Evolutionary conservation across 1,140 invertebrate genomes (phyloP), one percentile per base, ranked within the genome.

Genomic region (Dryas iulia): DNA sequence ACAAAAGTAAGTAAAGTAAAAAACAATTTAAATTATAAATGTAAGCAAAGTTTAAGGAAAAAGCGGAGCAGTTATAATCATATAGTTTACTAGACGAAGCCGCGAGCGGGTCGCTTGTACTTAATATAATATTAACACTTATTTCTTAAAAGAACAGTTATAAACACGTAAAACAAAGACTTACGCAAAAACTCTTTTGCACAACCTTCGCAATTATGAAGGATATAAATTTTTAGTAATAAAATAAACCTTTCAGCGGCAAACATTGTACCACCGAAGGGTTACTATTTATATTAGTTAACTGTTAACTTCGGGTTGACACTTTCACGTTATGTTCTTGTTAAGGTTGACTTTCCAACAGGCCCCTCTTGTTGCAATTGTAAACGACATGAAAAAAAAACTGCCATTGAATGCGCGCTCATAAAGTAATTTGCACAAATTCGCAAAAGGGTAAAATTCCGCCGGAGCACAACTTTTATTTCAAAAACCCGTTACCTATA

Each of bases 371-470:
- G 65, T 56, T 81, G 75, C 79, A 79, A 77, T 85, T 84, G 78
- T 86, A 83, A 86, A 84, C 72, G 63, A 74, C 71, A 69, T 72
- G 57, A 60, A 71, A n/a, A 90, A 87, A 83, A 72, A 78, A 79
- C 69, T 83, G 72, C 39, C 72, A 83, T 83, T 86, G 77, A 84
- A 85, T 71, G 71, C 72, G 62, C 72, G 71, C 84, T 87, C 84
- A 87, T 91, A 89, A 88, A 91, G 83, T 88, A 88, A 91, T 91
- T 91, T 91, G 86, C 86, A 79, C 83, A 91, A 89, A 87, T 87
- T 91, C 76, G 86, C 87, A 88, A 91, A 90, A 85, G 87, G 88
- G 84, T 89, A 52, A 86, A 87, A 79, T 77, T 79, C 71, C 71
- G 74, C 73, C 73, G 66, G 63, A 59, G 67, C 74, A 68, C 71